These are phyloP conservation scores for Hanleya hanleyi DNA, from an alignment of 2,888 invertebrate species.

Conservation along the genomic window DNA sequence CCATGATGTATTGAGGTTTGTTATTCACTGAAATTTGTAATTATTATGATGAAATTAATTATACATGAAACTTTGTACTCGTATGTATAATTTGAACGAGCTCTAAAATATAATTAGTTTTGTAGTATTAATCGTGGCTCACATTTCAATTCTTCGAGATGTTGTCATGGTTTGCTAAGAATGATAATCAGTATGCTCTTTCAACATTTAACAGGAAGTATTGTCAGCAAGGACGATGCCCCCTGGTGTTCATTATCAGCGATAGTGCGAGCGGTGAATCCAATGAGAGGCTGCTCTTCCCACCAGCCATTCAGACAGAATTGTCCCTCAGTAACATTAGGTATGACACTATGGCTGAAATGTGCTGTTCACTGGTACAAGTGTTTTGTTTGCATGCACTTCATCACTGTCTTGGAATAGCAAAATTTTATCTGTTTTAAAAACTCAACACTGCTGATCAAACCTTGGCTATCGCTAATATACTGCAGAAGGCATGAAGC, in stretches of 20 bases:
- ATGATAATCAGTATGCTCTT: neutral
- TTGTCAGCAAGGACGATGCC: slow-evolving; percentile 58
- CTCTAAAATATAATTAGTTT: neutral
- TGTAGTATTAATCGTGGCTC: no score
- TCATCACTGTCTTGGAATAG: no score
- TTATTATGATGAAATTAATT: neutral
- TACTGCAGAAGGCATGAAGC: no score
- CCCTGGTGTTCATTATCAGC: slow-evolving; percentile 74
- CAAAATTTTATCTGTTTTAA: no score
- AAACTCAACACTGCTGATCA: no score
- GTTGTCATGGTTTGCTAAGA: neutral
- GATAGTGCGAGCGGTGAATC: slow-evolving; percentile 72
- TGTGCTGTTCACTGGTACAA: no score
- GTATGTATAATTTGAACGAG: no score
- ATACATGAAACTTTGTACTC: neutral
- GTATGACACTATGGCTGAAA: no score
- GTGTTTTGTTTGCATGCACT: no score
- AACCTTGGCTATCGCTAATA: no score
- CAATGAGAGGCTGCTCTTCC: slow-evolving; percentile 67
- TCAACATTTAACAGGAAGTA: slow-evolving; percentile 55
- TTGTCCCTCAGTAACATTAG: slow-evolving; percentile 81
- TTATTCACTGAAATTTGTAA: neutral
- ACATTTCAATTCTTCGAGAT: neutral
- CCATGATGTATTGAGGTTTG: slow-evolving; percentile 80
- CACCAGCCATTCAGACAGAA: slow-evolving; percentile 74